phyloP scores from a whole-genome alignment of 2,113 vertebrate species.

The Manacus vitellinus region DNA sequence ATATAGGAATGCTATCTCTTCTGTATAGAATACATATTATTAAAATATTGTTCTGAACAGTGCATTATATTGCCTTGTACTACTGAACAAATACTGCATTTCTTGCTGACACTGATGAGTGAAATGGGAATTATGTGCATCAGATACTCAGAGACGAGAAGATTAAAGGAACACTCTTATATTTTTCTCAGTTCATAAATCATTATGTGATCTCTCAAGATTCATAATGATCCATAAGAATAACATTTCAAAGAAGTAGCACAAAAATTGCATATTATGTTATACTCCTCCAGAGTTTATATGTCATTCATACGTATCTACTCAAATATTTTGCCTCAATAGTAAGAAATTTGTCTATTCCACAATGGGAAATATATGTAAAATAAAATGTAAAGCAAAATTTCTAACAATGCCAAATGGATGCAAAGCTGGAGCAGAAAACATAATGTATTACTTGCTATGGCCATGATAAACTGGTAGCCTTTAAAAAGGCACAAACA shows the following conservation, averaged over 20 bases:
- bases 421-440: background rate
- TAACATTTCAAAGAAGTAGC: background rate
- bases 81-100: background rate
- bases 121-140: background rate
- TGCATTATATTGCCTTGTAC: background rate
- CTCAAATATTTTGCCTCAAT: background rate
- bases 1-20: background rate
- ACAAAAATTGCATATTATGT: background rate
- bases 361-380: background rate
- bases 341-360: background rate
- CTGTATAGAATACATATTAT: fast-evolving
- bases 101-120: background rate
- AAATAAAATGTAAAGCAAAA: background rate
- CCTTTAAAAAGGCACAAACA: background rate
- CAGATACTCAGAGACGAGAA: fast-evolving
- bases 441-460: background rate
- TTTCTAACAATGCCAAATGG: background rate
- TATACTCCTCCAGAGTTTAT: background rate
- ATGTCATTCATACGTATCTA: background rate
- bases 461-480: background rate
- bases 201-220: background rate
- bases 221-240: background rate
- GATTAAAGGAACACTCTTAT: background rate
- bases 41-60: background rate
- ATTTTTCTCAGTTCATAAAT: background rate